Evolutionary conservation across 1,140 invertebrate genomes (phyloP), one percentile per base, ranked within the genome.

Genomic region (Pogonomyrmex barbatus): DNA sequence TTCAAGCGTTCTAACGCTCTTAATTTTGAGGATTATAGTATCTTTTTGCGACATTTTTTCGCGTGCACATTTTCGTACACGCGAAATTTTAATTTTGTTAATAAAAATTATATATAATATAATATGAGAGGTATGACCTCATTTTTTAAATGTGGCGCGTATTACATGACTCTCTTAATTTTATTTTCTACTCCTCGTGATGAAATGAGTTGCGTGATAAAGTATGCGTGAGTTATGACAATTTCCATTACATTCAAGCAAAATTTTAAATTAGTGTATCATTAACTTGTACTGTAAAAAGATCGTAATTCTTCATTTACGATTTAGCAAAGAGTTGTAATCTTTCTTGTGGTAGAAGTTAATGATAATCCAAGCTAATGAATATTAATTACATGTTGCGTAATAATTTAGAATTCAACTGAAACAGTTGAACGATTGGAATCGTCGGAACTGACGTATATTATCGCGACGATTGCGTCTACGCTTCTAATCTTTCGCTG

Each of bases 1-100:
- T 76, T 60, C 33, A 62, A 39, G 30, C 58, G n/a, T 2, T n/a
- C 14, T 58, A 42, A 4, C 54, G 8, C 3, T 47, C 47, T 62
- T n/a, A 17, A 77, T 9, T 60, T 12, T 65, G 33, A 33, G 39
- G 68, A 39, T 67, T 47, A 42, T 79, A 30, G 9, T n/a, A 79
- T 4, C 12, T 47, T 39, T 50, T n/a, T n/a, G 42, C 33, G 4
- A n/a, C 14, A 42, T 33, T 2, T 45, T 8, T 39, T n/a, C 30
- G 2, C 10, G 8, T 5, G 12, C 30, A 30, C n/a, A 30, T 30
- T 36, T 65, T 52, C 24, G 6, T 58, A 24, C 12, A 0, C 10
- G 17, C 4, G 24, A 24, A 8, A 33, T 45, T 36, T 54, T 39
- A 68, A n/a, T 71, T 42, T 42, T 24, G 42, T 12, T 47, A 47